These are phyloP conservation scores for Halocynthia aurantium DNA, from an alignment of 23 tunicate species.

Conservation along the genomic window DNA sequence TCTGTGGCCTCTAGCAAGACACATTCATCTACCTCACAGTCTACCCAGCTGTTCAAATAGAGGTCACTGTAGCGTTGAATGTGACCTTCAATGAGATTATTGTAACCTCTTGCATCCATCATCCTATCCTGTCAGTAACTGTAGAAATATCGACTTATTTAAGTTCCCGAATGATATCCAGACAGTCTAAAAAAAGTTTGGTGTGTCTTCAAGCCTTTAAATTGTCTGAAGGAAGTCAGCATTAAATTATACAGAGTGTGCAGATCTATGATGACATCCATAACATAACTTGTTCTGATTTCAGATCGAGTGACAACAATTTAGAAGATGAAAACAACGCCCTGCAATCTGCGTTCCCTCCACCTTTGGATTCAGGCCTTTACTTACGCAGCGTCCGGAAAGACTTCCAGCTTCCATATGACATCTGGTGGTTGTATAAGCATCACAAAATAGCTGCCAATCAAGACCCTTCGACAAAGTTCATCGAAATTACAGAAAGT, in stretches of 20 bases:
- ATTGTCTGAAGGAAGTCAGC: not conserved
- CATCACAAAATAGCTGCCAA: slow-evolving; percentile 17
- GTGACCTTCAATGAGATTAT: too few species aligned
- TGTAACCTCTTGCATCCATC: too few species aligned
- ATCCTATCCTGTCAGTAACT: too few species aligned
- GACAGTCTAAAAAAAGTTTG: too few species aligned
- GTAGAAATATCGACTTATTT: too few species aligned
- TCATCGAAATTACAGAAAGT: slow-evolving; percentile 34
- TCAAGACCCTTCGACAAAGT: slow-evolving; percentile 30
- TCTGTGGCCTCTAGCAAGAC: too few species aligned
- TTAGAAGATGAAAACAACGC: slow-evolving; percentile 13
- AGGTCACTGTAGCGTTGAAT: too few species aligned
- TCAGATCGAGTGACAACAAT: not conserved
- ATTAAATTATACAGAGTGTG: not conserved
- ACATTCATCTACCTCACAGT: too few species aligned
- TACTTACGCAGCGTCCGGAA: slow-evolving; percentile 20
- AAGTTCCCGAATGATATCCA: too few species aligned
- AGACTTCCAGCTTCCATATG: slow-evolving; percentile 77
- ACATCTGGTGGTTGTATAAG: slow-evolving; percentile 54
- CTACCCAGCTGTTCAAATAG: too few species aligned
- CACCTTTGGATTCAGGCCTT: slow-evolving; percentile 51
- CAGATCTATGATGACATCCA: not conserved
- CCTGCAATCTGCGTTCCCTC: slow-evolving; percentile 25
- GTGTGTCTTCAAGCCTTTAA: too few species aligned
- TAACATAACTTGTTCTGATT: not conserved